These are phyloP conservation scores for Labroides dimidiatus DNA, from an alignment of 2,797 vertebrate genomes.

Conservation along the genomic window DNA sequence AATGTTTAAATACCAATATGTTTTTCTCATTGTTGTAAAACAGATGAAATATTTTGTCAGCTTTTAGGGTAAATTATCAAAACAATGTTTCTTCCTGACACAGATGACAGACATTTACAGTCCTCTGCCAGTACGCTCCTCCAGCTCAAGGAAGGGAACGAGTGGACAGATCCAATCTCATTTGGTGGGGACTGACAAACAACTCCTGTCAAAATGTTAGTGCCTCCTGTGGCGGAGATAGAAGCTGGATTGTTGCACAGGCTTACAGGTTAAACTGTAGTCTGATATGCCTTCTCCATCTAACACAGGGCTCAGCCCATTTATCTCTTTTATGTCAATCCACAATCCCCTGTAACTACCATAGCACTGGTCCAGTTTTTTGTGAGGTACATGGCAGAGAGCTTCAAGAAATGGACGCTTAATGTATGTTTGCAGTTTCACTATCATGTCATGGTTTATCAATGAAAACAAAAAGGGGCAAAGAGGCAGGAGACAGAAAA, in stretches of 20 bases:
- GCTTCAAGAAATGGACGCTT: constrained; percentile 39
- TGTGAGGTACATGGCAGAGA: constrained; percentile 40
- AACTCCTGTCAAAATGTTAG: constrained; percentile 77
- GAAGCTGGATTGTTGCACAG: constrained; percentile 63
- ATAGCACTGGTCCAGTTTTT: constrained; percentile 44
- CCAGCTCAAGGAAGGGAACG: constrained; percentile 50
- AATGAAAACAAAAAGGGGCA: too few species aligned
- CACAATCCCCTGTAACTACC: constrained; percentile 13
- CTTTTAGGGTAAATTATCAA: constrained; percentile 2
- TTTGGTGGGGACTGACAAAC: constrained; percentile 74
- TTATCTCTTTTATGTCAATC: constrained; percentile 77
- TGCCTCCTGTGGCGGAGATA: constrained; percentile 71
- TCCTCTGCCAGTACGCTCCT: constrained; percentile 35
- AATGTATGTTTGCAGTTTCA: constrained; percentile 31
- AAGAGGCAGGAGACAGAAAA: neutral
- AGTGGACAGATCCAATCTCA: constrained; percentile 63
- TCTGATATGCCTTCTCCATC: constrained; percentile 65
- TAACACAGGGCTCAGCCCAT: constrained; percentile 60
- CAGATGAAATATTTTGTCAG: neutral
- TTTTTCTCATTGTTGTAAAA: constrained; percentile 7
- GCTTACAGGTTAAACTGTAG: constrained; percentile 71
- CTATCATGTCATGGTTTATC: neutral
- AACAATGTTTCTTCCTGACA: constrained; percentile 25
- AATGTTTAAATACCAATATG: neutral
- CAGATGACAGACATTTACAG: constrained; percentile 62